phyloP scores from a whole-genome alignment of 2,888 invertebrate genomes.

The Schizotus pectinicornis region DNA sequence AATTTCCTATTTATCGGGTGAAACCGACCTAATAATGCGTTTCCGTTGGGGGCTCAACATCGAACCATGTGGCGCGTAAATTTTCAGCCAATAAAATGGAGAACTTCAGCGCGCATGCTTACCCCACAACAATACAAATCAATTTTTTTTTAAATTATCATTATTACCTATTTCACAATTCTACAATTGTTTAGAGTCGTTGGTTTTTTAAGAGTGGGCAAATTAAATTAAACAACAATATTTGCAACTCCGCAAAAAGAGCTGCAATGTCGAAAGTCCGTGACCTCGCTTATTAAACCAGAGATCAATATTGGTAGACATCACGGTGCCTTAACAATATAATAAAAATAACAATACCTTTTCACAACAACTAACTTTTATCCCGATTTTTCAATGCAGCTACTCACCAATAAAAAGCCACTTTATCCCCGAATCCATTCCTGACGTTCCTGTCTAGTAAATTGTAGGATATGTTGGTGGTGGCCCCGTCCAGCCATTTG shows the following conservation, averaged over 20 bases:
- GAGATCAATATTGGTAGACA: too few species aligned
- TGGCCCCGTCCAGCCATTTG: constrained; percentile 94
- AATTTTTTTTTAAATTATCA: neutral
- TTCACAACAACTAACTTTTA: constrained; percentile 6
- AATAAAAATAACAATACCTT: too few species aligned
- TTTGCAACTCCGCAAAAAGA: too few species aligned
- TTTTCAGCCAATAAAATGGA: neutral
- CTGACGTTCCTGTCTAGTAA: constrained; percentile 90
- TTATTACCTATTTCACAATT: neutral
- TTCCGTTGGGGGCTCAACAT: neutral
- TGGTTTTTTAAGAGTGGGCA: neutral
- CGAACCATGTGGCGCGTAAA: neutral
- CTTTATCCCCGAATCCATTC: constrained; percentile 85
- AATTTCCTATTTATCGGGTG: too few species aligned
- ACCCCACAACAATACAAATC: neutral
- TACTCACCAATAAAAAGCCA: constrained; percentile 94
- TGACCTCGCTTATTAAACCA: neutral
- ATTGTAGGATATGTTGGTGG: constrained; percentile 96
- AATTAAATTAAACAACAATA: neutral
- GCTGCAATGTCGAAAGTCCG: neutral
- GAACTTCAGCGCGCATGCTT: neutral
- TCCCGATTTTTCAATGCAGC: neutral
- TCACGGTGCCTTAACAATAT: neutral
- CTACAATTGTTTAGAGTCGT: neutral
- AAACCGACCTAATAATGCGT: too few species aligned